Evolutionary conservation across 2,113 vertebrate genomes (phyloP).

Genomic region (Oreochromis aureus): DNA sequence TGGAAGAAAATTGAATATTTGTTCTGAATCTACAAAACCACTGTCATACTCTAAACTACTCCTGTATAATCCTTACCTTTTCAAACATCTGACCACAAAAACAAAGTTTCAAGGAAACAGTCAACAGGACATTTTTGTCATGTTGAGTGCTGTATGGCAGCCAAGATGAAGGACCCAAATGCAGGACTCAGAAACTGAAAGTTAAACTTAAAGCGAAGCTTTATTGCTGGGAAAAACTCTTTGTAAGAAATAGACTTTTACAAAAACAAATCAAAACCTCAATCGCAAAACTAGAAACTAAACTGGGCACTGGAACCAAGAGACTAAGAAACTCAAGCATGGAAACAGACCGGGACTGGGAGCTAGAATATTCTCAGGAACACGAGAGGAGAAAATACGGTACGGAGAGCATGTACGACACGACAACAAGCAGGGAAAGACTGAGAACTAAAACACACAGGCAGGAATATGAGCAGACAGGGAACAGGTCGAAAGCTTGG

Average conservation of each 20-base stretch:
- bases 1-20: background rate
- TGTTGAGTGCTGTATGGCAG: background rate
- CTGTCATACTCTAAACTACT: background rate
- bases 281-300: background rate
- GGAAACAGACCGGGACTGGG: background rate
- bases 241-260: background rate
- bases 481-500: background rate
- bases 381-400: background rate
- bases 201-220: background rate
- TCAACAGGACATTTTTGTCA: background rate
- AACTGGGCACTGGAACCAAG: background rate
- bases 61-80: background rate
- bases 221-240: background rate
- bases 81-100: background rate
- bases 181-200: background rate
- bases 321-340: background rate
- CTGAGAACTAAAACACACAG: background rate
- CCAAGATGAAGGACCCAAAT: background rate
- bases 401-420: background rate
- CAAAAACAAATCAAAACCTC: background rate
- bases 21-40: background rate
- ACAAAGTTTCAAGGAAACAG: background rate
- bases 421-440: background rate
- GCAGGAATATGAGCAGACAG: background rate
- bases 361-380: background rate